These are phyloP conservation scores for Gorsachius goisagi DNA, from an alignment of 2,113 vertebrate species.

Conservation along the genomic window DNA sequence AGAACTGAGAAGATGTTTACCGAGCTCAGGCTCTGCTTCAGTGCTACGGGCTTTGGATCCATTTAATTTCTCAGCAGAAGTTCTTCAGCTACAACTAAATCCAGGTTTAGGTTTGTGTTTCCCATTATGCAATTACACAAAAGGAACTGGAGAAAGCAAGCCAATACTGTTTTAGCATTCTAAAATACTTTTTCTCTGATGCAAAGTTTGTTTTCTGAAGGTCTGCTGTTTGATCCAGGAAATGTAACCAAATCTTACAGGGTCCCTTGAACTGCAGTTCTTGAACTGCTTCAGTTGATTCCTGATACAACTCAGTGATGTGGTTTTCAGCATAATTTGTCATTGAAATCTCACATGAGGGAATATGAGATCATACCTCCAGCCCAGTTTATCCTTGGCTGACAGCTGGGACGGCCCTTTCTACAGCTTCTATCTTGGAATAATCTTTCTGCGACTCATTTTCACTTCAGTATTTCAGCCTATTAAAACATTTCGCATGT, in stretches of 20 bases:
- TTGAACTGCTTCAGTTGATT: not conserved
- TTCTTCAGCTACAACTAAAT: not conserved
- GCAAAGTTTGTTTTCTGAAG: not conserved
- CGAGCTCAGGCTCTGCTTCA: not conserved
- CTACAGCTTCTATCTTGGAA: not conserved
- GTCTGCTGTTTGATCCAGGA: not conserved
- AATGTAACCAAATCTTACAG: not conserved
- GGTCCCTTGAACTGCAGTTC: not conserved
- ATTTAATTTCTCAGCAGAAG: not conserved
- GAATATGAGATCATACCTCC: not conserved
- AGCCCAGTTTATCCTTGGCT: not conserved
- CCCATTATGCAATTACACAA: not conserved
- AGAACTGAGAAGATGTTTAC: not conserved
- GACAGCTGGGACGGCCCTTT: not conserved
- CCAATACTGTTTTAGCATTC: not conserved
- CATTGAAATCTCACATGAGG: not conserved
- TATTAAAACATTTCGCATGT: not conserved
- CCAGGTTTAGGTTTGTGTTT: not conserved
- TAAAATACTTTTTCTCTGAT: not conserved
- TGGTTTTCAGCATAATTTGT: not conserved
- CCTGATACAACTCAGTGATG: not conserved
- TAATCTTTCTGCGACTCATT: not conserved
- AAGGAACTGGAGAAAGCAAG: not conserved
- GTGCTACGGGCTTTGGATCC: not conserved
- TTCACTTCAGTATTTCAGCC: not conserved